Conservation (phyloP, 2,888 invertebrate species). For the Callimorpha dominula region DNA sequence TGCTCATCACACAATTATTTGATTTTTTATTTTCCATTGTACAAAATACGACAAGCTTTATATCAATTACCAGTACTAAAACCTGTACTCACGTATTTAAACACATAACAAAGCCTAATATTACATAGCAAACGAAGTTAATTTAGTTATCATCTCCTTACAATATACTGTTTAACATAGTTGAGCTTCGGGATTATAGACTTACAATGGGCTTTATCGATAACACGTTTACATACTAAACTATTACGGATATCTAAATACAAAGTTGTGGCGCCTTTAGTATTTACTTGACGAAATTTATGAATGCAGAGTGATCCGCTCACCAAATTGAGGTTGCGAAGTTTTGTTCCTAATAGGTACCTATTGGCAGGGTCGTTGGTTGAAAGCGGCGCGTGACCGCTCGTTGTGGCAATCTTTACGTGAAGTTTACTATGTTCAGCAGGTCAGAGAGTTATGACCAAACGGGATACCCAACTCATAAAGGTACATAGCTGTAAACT, state of each 20-base stretch:
- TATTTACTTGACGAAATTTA: background rate
- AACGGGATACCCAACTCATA: background rate
- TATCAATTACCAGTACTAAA: background rate
- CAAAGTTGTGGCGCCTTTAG: background rate
- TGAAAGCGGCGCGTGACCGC: background rate
- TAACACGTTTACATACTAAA: slow-evolving; percentile 10
- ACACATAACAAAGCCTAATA: slow-evolving; percentile 1
- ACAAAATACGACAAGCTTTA: background rate
- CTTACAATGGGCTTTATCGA: slow-evolving; percentile 20
- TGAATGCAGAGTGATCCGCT: background rate
- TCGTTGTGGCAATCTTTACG: background rate
- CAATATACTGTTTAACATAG: slow-evolving; percentile 18
- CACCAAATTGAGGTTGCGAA: background rate
- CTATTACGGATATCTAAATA: background rate
- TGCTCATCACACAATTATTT: too few relatives aligned
- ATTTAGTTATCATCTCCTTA: slow-evolving; percentile 22
- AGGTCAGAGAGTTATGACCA: background rate
- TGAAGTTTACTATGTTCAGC: background rate
- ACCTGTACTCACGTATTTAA: background rate
- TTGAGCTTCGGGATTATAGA: slow-evolving; percentile 24
- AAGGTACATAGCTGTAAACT: background rate
- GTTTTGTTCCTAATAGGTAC: background rate
- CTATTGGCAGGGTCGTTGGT: background rate
- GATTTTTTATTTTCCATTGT: too few relatives aligned
- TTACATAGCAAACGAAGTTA: slow-evolving; percentile 20